These are phyloP conservation scores for Chionodraco myersi DNA, from an alignment of 2,113 vertebrate genomes.

Conservation along the genomic window DNA sequence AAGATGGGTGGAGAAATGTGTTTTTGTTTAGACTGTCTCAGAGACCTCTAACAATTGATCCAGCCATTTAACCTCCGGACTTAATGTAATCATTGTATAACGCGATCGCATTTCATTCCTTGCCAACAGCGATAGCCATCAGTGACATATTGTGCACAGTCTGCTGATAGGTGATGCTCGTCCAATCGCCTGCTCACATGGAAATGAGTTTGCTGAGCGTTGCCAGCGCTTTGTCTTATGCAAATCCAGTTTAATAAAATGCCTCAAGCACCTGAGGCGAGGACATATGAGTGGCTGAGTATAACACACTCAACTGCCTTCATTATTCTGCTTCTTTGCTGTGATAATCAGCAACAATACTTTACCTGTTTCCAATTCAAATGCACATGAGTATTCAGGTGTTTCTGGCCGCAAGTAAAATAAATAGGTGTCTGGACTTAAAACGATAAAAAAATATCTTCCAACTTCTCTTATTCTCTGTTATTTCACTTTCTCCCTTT, in stretches of 20 bases:
- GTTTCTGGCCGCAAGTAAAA: neutral
- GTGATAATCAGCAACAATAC: constrained; percentile 34
- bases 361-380: constrained; percentile 46
- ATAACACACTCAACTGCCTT: neutral
- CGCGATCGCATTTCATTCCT: too few relatives aligned
- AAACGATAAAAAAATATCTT: neutral
- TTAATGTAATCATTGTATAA: too few relatives aligned
- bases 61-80: neutral
- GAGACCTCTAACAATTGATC: neutral
- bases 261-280: neutral
- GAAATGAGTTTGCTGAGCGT: neutral
- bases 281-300: neutral
- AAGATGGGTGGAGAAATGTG: too few relatives aligned
- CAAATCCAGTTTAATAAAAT: constrained; percentile 22
- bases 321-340: constrained; percentile 5
- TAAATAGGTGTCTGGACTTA: neutral
- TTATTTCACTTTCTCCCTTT: neutral
- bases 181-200: constrained; percentile 10
- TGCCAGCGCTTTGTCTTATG: constrained; percentile 3
- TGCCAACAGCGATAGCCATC: neutral
- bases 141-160: neutral
- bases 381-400: constrained; percentile 22
- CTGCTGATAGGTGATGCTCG: neutral
- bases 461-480: neutral
- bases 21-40: too few relatives aligned